Evolutionary conservation across 2,888 invertebrate genomes (phyloP), one percentile per base, ranked within the genome.

Genomic region (Volucella bombylans): DNA sequence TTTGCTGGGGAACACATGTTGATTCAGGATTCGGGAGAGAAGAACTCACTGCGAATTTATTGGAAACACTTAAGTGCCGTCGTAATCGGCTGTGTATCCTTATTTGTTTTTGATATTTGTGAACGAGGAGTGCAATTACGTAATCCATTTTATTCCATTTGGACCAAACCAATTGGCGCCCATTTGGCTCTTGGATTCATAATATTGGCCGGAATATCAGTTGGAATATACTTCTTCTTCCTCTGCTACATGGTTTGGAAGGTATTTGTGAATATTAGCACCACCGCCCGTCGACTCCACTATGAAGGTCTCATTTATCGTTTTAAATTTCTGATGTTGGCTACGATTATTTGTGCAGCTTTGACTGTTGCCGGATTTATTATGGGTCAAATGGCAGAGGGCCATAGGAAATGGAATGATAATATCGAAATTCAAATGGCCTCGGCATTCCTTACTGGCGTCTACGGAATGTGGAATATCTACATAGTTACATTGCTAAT

Each of bases 401-500:
- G 97, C 0, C 96, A 96, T 87, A 98, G 97, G 96, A 98, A 98
- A 90, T 98, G 97, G 98, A 97, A 97, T 88, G 98, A 98, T 86
- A 94, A 95, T 86, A 94, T 96, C 88, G 94, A 96, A 88, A 91
- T 98, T 82, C 97, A 99, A 92, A 95, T 98, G 91, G 97, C 98
- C 38, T 98, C 98, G n/a, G 99, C 98, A 69, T 97, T 99, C 91
- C 96, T 98, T 89, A 99, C 99, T 18, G 99, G 99, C 1, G 98
- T 99, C 10, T 99, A 99, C 92, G 99, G 99, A 73, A 99, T 99
- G 99, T 99, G 99, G 99, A 99, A 99, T 91, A 95, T 99, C 89
- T 99, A 99, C 91, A 99, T 98, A 65, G 95, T 98, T 90, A 96
- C 98, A 0, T 93, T 99, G 89, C 93, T 99, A 77, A 96, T 98